phyloP scores from a whole-genome alignment of 2,888 invertebrate genomes.

The Cataglyphis altisquamis region DNA sequence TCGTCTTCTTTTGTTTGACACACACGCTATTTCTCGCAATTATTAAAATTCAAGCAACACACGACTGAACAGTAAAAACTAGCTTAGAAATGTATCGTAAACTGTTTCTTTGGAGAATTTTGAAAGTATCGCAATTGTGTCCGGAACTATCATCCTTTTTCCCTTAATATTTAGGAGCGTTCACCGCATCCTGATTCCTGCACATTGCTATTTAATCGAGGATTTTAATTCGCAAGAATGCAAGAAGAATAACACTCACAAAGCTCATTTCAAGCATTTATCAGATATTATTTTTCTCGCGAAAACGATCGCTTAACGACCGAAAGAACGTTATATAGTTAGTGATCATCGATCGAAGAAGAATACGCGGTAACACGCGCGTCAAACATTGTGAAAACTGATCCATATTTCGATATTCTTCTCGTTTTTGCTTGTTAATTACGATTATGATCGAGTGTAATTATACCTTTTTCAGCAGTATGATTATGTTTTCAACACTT shows the following conservation, averaged over 20 bases:
- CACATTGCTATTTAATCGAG: not conserved
- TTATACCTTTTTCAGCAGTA: not conserved
- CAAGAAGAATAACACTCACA: not conserved
- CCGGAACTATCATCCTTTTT: constrained; percentile 34
- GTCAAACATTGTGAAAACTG: constrained; percentile 36
- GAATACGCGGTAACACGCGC: constrained; percentile 47
- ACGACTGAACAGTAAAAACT: constrained; percentile 81
- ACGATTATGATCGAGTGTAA: not conserved
- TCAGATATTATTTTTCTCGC: constrained; percentile 1
- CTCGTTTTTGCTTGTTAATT: constrained; percentile 28
- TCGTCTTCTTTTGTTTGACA: constrained; percentile 72
- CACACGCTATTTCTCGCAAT: constrained; percentile 77
- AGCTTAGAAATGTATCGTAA: constrained; percentile 76
- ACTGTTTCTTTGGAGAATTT: constrained; percentile 84
- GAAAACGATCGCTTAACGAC: constrained; percentile 40
- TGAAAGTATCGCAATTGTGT: constrained; percentile 68
- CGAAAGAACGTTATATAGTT: constrained; percentile 49
- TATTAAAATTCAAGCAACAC: constrained; percentile 83
- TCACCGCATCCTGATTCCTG: not conserved
- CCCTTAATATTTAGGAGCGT: constrained; percentile 54
- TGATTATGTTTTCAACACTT: constrained; percentile 5
- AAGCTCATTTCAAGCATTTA: not conserved
- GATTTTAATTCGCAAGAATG: constrained; percentile 18
- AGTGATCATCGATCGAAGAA: constrained; percentile 60
- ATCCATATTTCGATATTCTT: constrained; percentile 36